Evolutionary conservation across 2,888 invertebrate species (phyloP).

Genomic region (Seira musarum): DNA sequence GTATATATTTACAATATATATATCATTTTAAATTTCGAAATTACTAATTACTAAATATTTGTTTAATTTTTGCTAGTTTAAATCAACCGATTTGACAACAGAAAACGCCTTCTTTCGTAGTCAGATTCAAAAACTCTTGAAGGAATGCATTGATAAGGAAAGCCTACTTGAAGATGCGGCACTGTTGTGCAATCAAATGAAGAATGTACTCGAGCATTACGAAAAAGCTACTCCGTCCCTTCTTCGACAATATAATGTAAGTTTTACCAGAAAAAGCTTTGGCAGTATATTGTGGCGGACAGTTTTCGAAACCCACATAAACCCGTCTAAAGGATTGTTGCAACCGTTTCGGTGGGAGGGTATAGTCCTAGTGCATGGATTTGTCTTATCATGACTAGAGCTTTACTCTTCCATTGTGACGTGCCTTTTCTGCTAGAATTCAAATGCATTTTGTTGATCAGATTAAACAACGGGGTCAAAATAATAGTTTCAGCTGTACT

Average conservation of each 20-base stretch:
- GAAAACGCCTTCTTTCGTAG: not conserved
- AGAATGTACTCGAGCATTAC: slow-evolving; percentile 14
- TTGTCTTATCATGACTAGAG: slow-evolving; percentile 65
- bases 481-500: too few species aligned
- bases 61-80: too few species aligned
- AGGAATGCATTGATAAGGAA: not conserved
- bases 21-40: too few species aligned
- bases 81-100: too few species aligned
- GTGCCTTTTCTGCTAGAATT: not conserved
- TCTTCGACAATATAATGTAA: slow-evolving; percentile 7
- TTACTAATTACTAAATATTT: too few species aligned
- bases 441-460: not conserved
- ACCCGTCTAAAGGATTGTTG: too few species aligned
- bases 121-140: not conserved
- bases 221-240: not conserved
- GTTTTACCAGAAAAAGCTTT: not conserved
- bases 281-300: too few species aligned
- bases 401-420: slow-evolving; percentile 66
- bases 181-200: not conserved
- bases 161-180: not conserved
- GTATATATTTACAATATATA: too few species aligned
- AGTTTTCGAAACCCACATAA: not conserved
- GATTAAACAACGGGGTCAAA: not conserved
- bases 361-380: slow-evolving; percentile 54
- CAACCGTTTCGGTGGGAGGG: slow-evolving; percentile 49